Percentiles rank a stretch among this genome's conserved stretches.
Evolutionary conservation across 2,797 vertebrate species (phyloP).

Genomic region (Percopsis omiscomaycus): DNA sequence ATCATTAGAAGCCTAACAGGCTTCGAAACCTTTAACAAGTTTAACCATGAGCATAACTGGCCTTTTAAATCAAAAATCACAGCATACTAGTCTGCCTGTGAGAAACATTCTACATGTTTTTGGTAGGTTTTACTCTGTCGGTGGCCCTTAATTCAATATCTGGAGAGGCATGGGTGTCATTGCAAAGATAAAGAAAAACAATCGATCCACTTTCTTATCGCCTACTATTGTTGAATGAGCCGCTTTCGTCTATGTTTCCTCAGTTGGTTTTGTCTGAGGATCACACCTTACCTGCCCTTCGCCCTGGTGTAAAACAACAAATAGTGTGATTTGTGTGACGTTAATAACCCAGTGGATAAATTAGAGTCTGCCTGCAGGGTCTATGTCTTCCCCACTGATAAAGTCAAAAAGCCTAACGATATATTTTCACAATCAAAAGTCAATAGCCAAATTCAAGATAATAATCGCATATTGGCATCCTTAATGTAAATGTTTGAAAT

Average conservation of each 20-base stretch:
- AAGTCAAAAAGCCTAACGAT: slow-evolving; percentile 31
- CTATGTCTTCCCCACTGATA: slow-evolving; percentile 21
- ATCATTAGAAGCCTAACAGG: slow-evolving; percentile 68
- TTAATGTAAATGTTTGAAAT: slow-evolving; percentile 3
- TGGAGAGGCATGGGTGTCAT: slow-evolving; percentile 21
- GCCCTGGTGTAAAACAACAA: slow-evolving; percentile 37
- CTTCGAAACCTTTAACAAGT: slow-evolving; percentile 35
- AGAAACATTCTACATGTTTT: slow-evolving; percentile 14
- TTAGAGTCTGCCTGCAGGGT: slow-evolving; percentile 21
- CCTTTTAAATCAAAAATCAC: no score
- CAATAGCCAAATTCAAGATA: not conserved
- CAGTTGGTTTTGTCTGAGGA: slow-evolving; percentile 7
- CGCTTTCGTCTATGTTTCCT: not conserved
- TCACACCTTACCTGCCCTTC: slow-evolving; percentile 51
- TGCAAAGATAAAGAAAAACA: slow-evolving; percentile 31
- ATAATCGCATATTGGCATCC: not conserved
- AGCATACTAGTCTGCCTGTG: slow-evolving; percentile 8
- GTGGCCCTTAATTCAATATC: not conserved
- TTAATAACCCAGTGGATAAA: slow-evolving; percentile 50
- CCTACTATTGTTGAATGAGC: slow-evolving; percentile 26
- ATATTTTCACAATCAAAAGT: slow-evolving; percentile 12
- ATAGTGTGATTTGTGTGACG: slow-evolving; percentile 28
- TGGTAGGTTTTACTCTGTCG: slow-evolving; percentile 6
- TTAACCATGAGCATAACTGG: not conserved
- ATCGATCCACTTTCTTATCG: slow-evolving; percentile 49